These are phyloP conservation scores for Sitta europaea DNA, from an alignment of 2,113 vertebrate genomes.

Conservation along the genomic window DNA sequence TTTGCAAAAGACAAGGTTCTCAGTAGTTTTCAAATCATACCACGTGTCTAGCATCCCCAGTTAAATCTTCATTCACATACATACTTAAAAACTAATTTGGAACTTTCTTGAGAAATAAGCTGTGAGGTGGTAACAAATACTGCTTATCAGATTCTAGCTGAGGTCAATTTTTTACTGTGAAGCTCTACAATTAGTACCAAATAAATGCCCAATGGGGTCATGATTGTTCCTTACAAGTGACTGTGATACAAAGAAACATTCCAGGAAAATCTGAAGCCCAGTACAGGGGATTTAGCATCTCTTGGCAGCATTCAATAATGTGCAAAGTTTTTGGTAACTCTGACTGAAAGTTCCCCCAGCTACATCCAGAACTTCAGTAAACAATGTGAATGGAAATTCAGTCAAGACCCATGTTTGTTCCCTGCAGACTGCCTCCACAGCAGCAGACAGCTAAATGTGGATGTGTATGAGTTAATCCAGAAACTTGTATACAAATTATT, in stretches of 20 bases:
- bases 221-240: not conserved
- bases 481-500: constrained; percentile 16
- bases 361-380: not conserved
- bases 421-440: not conserved
- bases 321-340: not conserved
- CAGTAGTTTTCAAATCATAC: not conserved
- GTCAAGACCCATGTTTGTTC: not conserved
- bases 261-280: not conserved
- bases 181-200: not conserved
- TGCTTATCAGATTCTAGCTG: not conserved
- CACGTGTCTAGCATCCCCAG: not conserved
- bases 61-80: not conserved
- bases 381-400: not conserved
- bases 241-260: not conserved
- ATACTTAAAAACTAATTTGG: not conserved
- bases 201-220: not conserved
- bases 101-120: not conserved
- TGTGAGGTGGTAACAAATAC: not conserved
- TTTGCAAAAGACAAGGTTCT: not conserved
- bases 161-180: not conserved
- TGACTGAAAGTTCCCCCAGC: not conserved
- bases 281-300: not conserved
- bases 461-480: constrained; percentile 1
- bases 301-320: not conserved
- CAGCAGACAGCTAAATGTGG: constrained; percentile 27